phyloP scores from a whole-genome alignment of 2,888 invertebrate genomes.

The Adineta ricciae region DNA sequence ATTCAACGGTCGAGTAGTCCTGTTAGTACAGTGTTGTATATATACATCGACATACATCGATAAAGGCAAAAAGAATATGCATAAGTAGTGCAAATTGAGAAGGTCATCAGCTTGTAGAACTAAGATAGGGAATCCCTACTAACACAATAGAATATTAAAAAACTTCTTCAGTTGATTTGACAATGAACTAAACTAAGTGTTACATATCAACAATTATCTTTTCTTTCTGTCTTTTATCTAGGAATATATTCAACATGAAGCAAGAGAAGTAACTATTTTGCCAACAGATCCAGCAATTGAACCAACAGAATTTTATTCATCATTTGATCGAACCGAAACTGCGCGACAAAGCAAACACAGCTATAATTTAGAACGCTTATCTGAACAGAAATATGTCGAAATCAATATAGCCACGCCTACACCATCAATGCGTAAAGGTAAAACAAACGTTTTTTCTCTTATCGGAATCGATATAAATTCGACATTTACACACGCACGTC shows the following conservation, averaged over 20 bases:
- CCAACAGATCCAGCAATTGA: neutral
- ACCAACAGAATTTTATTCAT: neutral
- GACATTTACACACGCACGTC: neutral
- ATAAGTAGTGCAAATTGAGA: neutral
- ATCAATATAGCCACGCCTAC: neutral
- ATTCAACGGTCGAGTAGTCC: neutral
- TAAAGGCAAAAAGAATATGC: neutral
- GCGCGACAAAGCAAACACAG: neutral
- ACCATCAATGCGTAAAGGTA: neutral
- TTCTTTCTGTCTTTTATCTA: neutral
- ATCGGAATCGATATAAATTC: neutral
- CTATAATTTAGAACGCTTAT: neutral
- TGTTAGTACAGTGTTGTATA: neutral
- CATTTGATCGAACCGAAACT: neutral
- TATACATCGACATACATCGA: neutral
- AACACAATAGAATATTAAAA: neutral
- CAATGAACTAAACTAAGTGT: neutral
- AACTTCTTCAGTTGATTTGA: neutral
- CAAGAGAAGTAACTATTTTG: neutral
- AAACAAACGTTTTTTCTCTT: neutral
- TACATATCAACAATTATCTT: neutral
- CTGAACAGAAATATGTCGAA: neutral
- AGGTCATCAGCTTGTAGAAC: neutral
- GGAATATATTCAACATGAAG: neutral
- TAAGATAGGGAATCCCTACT: neutral